phyloP scores from a whole-genome alignment of 92 coral and sea anemone species.

The Pocillopora grandis region DNA sequence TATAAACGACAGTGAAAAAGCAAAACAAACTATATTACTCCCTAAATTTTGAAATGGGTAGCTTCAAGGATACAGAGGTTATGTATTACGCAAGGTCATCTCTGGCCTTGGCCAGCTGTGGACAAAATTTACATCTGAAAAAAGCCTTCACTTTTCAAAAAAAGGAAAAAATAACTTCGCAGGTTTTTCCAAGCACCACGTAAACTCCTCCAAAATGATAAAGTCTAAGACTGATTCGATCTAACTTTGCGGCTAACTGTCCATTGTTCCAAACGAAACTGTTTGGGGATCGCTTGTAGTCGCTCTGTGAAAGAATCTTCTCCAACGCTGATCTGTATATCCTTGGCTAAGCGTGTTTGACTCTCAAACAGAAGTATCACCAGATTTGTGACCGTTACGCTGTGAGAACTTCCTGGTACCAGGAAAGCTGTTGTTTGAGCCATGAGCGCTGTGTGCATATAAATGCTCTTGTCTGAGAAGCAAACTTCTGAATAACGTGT shows the following conservation, averaged over 20 bases:
- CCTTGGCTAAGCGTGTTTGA: neutral
- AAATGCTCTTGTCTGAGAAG: constrained; percentile 66
- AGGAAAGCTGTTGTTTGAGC: constrained; percentile 13
- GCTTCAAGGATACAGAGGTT: too few species aligned
- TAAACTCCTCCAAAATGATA: neutral
- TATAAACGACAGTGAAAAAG: too few species aligned
- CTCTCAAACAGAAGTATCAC: constrained; percentile 61
- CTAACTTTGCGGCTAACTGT: neutral
- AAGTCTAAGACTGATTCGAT: neutral
- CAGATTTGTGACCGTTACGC: constrained; percentile 42
- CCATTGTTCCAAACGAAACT: neutral
- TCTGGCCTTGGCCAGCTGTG: too few species aligned
- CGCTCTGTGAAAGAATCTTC: neutral
- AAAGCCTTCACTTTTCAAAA: too few species aligned
- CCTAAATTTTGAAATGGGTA: too few species aligned
- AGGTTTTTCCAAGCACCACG: neutral
- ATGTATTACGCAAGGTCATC: too few species aligned
- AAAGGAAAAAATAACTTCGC: too few species aligned
- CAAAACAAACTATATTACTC: too few species aligned
- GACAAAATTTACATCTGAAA: too few species aligned
- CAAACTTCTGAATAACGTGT: constrained; percentile 63
- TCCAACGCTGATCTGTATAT: neutral
- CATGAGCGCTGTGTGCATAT: constrained; percentile 19
- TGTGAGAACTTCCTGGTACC: constrained; percentile 35
- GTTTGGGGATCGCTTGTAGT: neutral